Base-by-base conservation (phyloP, 2,113 vertebrate species). In the Chaetops frenatus region DNA sequence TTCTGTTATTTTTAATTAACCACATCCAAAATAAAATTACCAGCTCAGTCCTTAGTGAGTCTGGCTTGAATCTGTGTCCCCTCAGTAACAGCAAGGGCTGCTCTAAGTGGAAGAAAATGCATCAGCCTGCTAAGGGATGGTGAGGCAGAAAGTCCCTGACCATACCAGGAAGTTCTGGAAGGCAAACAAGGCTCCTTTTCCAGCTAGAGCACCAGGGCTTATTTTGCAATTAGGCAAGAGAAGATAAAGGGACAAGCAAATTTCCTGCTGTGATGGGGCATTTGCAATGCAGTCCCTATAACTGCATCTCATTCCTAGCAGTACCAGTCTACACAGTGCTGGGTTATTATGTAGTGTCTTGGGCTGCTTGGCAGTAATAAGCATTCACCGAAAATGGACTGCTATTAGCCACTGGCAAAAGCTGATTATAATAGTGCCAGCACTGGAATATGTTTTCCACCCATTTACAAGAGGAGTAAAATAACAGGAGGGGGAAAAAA, bases 401-500 rank as follows among this genome's bases (percentile, higher is more conserved):
- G 94, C 95, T 97, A 97, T 97, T 94, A 97, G 96, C 94, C 95
- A 96, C 86, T 69, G 35, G 93, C 93, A 91, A 95, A 97, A 97
- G 94, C 93, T 94, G 94, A 96, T 97, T 95, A 94, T 94, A 96
- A 95, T 88, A 95, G 80, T 90, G 95, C 92, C 81, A 96, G 91
- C 83, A 92, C 72, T 91, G 74, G 92, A 97, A 94, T 96, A 95
- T 92, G 95, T 96, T 96, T 97, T 94, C 78, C 85, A 83, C 72
- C 89, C 93, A 95, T 97, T 96, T 96, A 94, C 88, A 96, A 96
- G 91, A 90, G 64, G 53, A 93, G 91, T 92, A 97, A 94, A 96
- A 96, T 92, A 96, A 95, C 77, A 91, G 87, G 83, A 71, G 71
- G 31, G 5, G 3, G 14, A 62, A 78, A 86, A 74, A 66, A 80